Base-by-base conservation (phyloP, 1,140 invertebrate species). In the Palaemon carinicauda region DNA sequence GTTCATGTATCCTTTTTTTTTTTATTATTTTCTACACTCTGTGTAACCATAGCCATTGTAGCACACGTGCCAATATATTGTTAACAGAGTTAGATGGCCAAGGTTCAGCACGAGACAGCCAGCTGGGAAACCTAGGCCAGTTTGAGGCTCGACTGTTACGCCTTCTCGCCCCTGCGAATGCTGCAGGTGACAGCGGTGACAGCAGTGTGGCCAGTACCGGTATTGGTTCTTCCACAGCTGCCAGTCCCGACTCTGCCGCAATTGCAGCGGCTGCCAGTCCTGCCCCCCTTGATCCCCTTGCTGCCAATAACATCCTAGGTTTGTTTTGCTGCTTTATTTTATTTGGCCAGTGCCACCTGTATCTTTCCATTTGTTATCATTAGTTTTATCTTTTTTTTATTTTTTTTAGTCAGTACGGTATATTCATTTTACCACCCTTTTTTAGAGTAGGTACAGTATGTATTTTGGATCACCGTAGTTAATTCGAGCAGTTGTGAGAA, bases 271-370 rank as follows among this genome's bases (percentile, higher is more conserved):
- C 83, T 50, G 65, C 83, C 53, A 51, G 77, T 77, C 75, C 83
- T 50, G 65, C 83, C 53, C 60, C 83, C 83, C 75, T 80, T 86
- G 83, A 79, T 71, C 65, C 83, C 80, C 83, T 80, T 80, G 83
- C 82, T 85, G 75, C 82, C 82, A 85, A 56, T 85, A 78, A 85
- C 75, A 85, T 80, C 83, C 77, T 86, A 86, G 83, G 83, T 86
- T 86, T 86, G 83, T 86, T 86, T 74, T 77, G 74, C 54, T 73
- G 83, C 83, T 86, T 21, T 79, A 41, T 80, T 52, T 86, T 86
- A 78, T 86, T 86, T 54, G 24, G 69, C 54, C 51, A 52, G 33
- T 17, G 41, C n/a, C 41, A 17, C 10, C 56, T 31, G 31, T 69
- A n/a, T 54, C 19, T 31, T 17, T 84, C n/a, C n/a, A n/a, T n/a